Conservation (phyloP, 1,140 invertebrate genomes). For the Calliphora vicina region DNA sequence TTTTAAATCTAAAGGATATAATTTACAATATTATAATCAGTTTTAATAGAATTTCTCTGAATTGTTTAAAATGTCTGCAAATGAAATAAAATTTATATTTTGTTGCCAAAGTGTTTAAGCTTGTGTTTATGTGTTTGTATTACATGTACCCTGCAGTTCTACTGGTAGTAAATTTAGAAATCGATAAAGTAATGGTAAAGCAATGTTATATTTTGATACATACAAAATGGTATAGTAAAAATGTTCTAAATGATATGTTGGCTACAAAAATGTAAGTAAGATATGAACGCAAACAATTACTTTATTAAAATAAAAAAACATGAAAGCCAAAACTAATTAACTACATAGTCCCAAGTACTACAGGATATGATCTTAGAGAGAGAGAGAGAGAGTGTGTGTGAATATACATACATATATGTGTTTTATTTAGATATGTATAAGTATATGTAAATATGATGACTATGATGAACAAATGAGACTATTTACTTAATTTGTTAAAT, state of each 20-base stretch:
- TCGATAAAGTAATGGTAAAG: no score
- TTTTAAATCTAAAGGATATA: constrained; percentile 9
- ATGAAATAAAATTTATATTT: not conserved
- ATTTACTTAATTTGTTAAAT: constrained; percentile 34
- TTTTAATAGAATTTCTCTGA: constrained; percentile 31
- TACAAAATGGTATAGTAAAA: no score
- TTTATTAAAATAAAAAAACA: no score
- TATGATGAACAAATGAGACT: constrained; percentile 27
- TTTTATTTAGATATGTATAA: not conserved
- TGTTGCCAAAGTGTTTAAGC: not conserved
- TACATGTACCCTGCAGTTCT: not conserved
- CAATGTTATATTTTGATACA: no score
- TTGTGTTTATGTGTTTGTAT: not conserved
- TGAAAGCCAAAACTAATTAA: no score
- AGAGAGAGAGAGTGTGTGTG: not conserved
- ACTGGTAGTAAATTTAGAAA: no score
- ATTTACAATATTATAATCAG: constrained; percentile 30
- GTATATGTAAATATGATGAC: constrained; percentile 13
- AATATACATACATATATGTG: not conserved
- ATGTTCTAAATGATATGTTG: no score
- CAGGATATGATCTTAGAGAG: not conserved
- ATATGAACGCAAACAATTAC: no score
- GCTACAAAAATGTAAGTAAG: no score
- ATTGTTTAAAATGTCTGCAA: constrained; percentile 31
- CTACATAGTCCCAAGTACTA: no score